These are phyloP conservation scores for Actinia tenebrosa DNA, from an alignment of 64 coral and sea anemone species.

Conservation along the genomic window DNA sequence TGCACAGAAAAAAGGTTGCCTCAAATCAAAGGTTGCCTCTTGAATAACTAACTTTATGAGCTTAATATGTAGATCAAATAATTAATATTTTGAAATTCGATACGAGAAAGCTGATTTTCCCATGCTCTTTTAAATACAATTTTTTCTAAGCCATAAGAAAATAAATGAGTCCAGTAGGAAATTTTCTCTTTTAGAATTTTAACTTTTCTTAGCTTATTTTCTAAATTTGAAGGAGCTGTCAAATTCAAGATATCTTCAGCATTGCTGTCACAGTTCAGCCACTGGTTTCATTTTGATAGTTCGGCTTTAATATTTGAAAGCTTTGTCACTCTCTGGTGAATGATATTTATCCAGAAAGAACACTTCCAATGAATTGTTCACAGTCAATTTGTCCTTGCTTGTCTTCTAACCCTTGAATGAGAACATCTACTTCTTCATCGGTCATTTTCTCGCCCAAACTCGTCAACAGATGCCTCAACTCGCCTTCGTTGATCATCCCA, in stretches of 20 bases:
- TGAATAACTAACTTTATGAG: neutral
- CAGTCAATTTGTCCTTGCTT: constrained; percentile 80
- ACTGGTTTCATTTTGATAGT: neutral
- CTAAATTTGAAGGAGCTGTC: neutral
- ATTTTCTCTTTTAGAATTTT: neutral
- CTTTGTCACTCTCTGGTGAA: neutral
- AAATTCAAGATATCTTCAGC: neutral
- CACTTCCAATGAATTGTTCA: constrained; percentile 78
- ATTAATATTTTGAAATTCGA: neutral
- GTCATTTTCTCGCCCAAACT: constrained; percentile 69
- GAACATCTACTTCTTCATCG: constrained; percentile 74
- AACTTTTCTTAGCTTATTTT: neutral
- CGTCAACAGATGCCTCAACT: constrained; percentile 81
- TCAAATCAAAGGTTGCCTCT: neutral
- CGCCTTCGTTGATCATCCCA: constrained; percentile 70
- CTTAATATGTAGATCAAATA: neutral
- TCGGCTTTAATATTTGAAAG: neutral
- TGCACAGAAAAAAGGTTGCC: neutral
- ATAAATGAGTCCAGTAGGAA: neutral
- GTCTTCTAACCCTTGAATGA: constrained; percentile 86
- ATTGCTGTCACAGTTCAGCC: neutral
- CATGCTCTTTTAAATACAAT: neutral
- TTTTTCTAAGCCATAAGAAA: neutral
- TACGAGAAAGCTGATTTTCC: neutral
- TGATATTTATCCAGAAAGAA: constrained; percentile 34